Evolutionary conservation across 2,888 invertebrate genomes (phyloP).

Genomic region (Dryobota labecula): DNA sequence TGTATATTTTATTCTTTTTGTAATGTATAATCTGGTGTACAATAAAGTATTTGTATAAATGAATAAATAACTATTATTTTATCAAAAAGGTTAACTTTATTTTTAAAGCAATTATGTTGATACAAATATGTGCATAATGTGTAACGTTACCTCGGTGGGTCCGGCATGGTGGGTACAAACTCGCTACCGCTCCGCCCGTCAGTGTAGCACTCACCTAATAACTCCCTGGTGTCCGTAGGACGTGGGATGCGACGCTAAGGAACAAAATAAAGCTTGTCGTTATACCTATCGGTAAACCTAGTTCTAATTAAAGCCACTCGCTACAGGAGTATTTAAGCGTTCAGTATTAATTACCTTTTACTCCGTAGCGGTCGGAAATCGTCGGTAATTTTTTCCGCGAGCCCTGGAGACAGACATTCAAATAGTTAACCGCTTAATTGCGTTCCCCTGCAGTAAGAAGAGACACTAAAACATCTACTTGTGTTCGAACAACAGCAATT

Average conservation of each 20-base stretch:
- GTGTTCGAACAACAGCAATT: slow-evolving; percentile 60
- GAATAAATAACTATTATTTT: no score
- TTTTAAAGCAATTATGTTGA: neutral
- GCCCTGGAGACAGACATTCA: slow-evolving; percentile 18
- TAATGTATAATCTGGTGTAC: no score
- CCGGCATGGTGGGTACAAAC: neutral
- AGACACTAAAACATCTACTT: slow-evolving; percentile 53
- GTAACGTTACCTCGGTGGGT: neutral
- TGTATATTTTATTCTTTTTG: no score
- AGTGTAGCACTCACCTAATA: neutral
- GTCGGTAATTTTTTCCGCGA: slow-evolving; percentile 2
- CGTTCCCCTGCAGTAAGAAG: slow-evolving; percentile 35
- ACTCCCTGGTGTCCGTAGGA: neutral
- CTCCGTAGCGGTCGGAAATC: neutral
- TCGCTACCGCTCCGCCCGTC: neutral
- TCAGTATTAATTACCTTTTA: slow-evolving; percentile 27
- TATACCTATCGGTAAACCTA: slow-evolving; percentile 13
- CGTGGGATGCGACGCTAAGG: neutral
- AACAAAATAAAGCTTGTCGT: neutral
- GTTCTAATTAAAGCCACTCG: neutral
- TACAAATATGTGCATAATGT: slow-evolving; percentile 1
- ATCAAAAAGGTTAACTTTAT: neutral
- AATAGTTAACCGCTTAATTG: slow-evolving; percentile 60
- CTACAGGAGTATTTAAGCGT: slow-evolving; percentile 11
- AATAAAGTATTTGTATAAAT: no score